Evolutionary conservation across 2,113 vertebrate genomes (phyloP), one percentile per base, ranked within the genome.

Genomic region (Petromus typicus): DNA sequence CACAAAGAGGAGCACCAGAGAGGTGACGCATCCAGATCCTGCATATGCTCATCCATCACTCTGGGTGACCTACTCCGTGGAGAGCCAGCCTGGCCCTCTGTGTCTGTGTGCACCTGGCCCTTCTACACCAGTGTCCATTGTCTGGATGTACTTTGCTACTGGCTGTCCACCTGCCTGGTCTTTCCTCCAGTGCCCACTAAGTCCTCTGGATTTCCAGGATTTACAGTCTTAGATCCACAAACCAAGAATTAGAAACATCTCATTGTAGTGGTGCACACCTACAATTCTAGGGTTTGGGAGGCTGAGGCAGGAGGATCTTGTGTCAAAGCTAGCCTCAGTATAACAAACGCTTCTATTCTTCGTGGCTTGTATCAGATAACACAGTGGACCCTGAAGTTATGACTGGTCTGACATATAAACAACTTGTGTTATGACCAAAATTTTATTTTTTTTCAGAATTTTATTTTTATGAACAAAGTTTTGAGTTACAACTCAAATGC

Each of bases 1-100:
- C 96, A 96, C 98, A 27, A 98, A 99, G 95, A 98, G 97, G 97
- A 99, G 98, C 94, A 99, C 97, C 89, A 98, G 97, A 99, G 98
- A 99, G 98, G 99, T 99, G 75, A 95, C 66, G 30, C 22, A 4
- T 54, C 43, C 61, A 10, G 37, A 54, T 34, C 12, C 57, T 5
- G 3, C 6, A 30, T 17, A 16, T 59, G 30, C 43, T 16, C 16
- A 12, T 17, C 3, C 45, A 23, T 80, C 16, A 57, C 32, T 67
- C 7, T 0, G 32, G 43, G 22, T 43, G 67, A 37, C 23, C 56
- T 14, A 12, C 45, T 10, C 20, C 37, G 32, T 45, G 40, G 79
- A 9, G 16, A 17, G 7, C 64, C 32, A 56, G 78, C 25, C 34
- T 14, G 51, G 40, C 7, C 30, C 23, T 18, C 18, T 22, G 3